These are phyloP conservation scores for Paratrypauchen microcephalus DNA, from an alignment of 2,797 vertebrate species.

Conservation along the genomic window DNA sequence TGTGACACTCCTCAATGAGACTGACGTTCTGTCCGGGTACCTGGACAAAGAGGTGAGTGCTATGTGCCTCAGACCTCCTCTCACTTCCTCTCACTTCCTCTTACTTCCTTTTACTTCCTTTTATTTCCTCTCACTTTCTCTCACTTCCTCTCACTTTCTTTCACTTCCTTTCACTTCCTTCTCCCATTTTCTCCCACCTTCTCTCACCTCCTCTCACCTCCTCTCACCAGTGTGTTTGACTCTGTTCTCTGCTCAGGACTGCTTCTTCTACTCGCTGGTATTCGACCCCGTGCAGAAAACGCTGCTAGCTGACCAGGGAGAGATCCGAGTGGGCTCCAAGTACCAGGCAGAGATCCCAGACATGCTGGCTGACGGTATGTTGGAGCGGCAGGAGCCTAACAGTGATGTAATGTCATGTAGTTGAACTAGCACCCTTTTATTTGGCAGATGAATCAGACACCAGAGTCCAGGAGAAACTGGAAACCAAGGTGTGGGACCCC, in stretches of 20 bases:
- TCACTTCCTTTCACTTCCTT: no score
- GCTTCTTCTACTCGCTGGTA: conserved; percentile 94
- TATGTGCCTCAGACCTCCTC: not conserved
- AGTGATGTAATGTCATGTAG: not conserved
- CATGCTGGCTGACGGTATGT: conserved; percentile 84
- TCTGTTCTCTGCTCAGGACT: conserved; percentile 77
- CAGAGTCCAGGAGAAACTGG: conserved; percentile 91
- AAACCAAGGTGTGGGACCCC: conserved; percentile 95
- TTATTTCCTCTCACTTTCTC: no score
- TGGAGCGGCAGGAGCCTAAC: not conserved
- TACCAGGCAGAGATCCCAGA: conserved; percentile 95
- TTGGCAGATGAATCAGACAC: conserved; percentile 82
- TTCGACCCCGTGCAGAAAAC: conserved; percentile 96
- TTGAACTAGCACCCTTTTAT: not conserved
- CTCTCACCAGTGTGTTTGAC: not conserved
- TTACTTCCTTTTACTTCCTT: not conserved
- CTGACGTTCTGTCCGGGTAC: conserved; percentile 88
- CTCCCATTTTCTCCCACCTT: no score
- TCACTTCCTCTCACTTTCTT: no score
- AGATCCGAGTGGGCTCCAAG: conserved; percentile 93
- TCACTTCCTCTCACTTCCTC: not conserved
- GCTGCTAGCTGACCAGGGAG: conserved; percentile 90
- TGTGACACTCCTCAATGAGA: conserved; percentile 95
- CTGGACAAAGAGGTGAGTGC: conserved; percentile 89
- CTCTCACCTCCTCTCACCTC: no score